phyloP scores from a whole-genome alignment of 1,140 invertebrate genomes.

The Drusus annulatus region DNA sequence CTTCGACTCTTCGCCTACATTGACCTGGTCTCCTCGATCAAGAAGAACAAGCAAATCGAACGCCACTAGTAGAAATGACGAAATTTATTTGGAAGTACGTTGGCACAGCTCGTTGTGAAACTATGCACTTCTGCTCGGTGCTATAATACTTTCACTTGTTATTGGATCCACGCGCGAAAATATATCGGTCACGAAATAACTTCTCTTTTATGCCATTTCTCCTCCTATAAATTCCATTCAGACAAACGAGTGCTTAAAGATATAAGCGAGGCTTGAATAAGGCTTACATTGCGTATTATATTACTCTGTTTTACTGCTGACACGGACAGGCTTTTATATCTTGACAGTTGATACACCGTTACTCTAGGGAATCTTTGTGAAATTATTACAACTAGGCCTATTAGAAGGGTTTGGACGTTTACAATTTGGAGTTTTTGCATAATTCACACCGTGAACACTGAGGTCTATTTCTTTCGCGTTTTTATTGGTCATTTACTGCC shows the following conservation, averaged over 20 bases:
- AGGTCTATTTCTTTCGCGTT: too few species aligned
- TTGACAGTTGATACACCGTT: conserved; percentile 1
- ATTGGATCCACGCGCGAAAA: background rate
- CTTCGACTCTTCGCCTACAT: background rate
- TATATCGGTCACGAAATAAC: conserved; percentile 30
- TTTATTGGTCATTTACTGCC: too few species aligned
- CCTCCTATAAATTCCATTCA: conserved; percentile 21
- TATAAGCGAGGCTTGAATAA: background rate
- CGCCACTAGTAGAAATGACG: conserved; percentile 9
- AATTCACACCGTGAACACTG: too few species aligned
- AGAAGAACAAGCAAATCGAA: conserved; percentile 6
- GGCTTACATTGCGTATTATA: background rate
- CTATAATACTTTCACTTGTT: conserved; percentile 25
- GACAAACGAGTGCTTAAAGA: background rate
- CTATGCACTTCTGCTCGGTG: background rate
- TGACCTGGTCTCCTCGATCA: background rate
- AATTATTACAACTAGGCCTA: background rate
- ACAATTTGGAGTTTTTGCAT: too few species aligned
- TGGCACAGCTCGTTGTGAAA: background rate
- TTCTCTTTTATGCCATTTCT: conserved; percentile 21
- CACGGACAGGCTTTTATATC: background rate
- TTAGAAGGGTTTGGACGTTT: too few species aligned
- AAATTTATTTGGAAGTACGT: background rate
- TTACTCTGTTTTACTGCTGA: background rate
- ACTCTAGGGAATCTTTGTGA: background rate